Evolutionary conservation across 2,888 invertebrate species (phyloP).

Genomic region (Lottia gigantea): DNA sequence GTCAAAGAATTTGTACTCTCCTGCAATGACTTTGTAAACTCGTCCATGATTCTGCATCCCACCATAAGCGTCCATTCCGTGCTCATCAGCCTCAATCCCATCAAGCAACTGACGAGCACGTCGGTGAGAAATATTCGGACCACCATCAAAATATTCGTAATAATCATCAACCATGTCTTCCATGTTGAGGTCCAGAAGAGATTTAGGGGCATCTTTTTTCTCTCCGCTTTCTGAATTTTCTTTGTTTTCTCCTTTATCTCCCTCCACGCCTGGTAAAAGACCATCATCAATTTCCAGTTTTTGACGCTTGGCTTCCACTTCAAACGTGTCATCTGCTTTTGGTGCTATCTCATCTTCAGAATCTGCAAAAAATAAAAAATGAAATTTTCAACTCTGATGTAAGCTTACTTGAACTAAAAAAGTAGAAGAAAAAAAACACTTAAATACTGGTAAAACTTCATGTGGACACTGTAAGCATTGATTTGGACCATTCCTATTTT

Average conservation of each 20-base stretch:
- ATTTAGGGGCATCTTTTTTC: neutral
- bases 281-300: neutral
- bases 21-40: neutral
- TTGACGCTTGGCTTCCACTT: neutral
- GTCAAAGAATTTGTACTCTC: neutral
- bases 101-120: neutral
- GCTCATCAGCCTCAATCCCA: neutral
- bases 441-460: no score
- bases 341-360: no score
- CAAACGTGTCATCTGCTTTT: neutral
- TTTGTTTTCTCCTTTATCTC: neutral
- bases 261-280: neutral
- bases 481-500: no score
- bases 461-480: no score
- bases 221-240: neutral
- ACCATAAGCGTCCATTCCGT: neutral
- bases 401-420: no score
- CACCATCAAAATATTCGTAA: slow-evolving; percentile 6
- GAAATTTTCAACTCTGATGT: no score
- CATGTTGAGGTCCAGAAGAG: neutral
- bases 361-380: no score
- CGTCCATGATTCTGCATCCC: neutral
- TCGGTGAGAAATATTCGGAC: neutral
- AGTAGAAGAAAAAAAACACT: no score
- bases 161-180: neutral